Base-by-base conservation (phyloP, 2,797 vertebrate genomes). In the Setipinna tenuifilis region DNA sequence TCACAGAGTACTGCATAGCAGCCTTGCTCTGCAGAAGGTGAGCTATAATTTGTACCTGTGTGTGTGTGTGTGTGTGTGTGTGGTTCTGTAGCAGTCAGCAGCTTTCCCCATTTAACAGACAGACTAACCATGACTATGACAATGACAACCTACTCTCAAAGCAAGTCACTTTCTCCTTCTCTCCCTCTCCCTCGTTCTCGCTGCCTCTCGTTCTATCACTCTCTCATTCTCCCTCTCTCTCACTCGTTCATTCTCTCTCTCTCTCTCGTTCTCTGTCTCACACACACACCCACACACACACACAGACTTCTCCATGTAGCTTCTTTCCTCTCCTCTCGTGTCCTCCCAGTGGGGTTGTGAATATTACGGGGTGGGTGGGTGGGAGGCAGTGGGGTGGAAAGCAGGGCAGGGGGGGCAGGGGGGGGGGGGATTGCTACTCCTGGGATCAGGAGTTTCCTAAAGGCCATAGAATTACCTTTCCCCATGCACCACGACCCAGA, bases 391-490 rank as follows among this genome's bases (percentile, higher is more conserved):
- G 31, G 50, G 59, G 84, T 44, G 41, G 82, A 85, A 82, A 82
- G 5, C 0, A 54, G 50, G 14, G 3, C 9, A 14, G 50, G 14
- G 50, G 10, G 3, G 46, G 46, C 3, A 48, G 46, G 10, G 3
- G 65, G 23, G 12, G 65, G 87, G 71, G 25, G 82, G 82, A 85
- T 84, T 86, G 87, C 57, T 80, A 21, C 62, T 46, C 46, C n/a
- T 21, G 12, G 83, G 6, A 54, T 44, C 21, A 31, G 10, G 80
- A 84, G 82, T 41, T 86, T 71, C 28, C 48, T 78, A 88, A 83
- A 87, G 86, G 82, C 82, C 82, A 82, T 35, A 57, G 81, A 41
- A 81, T 85, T 83, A 71, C 86, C 59, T 82, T 44, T 44, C 82
- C 62, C 85, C 82, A 54, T 82, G 19, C 82, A 82, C 83, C 44